These are phyloP conservation scores for Tetrapedia diversipes DNA, from an alignment of 2,888 invertebrate species.

Conservation along the genomic window DNA sequence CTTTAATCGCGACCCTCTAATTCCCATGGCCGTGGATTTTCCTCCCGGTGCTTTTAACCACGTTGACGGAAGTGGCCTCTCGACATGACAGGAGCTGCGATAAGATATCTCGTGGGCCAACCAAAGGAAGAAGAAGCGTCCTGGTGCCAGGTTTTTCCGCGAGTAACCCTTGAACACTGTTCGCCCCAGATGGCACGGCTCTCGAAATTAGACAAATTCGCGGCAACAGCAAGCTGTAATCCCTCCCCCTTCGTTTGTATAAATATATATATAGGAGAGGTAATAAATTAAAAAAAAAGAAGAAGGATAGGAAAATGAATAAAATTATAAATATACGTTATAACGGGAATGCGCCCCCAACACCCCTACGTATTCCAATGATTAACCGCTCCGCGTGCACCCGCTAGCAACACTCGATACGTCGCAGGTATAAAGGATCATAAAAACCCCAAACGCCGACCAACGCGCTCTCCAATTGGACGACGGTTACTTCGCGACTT, in stretches of 20 bases:
- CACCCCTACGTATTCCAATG: too few species aligned
- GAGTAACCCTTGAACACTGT: conserved; percentile 36
- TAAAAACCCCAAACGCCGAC: too few species aligned
- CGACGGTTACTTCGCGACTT: too few species aligned
- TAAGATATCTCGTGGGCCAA: conserved; percentile 43
- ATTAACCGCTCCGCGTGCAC: too few species aligned
- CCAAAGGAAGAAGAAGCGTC: conserved; percentile 23
- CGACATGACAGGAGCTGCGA: conserved; percentile 43
- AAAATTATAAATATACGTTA: too few species aligned
- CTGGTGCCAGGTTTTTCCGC: conserved; percentile 37
- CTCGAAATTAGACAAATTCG: conserved; percentile 32
- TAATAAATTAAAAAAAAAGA: too few species aligned
- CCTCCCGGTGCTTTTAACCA: conserved; percentile 37
- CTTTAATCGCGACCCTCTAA: conserved; percentile 32
- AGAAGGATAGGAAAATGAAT: background rate
- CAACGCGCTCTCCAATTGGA: too few species aligned
- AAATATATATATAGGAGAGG: too few species aligned
- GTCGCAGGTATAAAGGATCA: too few species aligned
- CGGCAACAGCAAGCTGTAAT: background rate
- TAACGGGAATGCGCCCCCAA: too few species aligned
- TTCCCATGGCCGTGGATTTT: conserved; percentile 9
- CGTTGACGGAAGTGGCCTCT: conserved; percentile 56
- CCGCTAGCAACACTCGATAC: too few species aligned
- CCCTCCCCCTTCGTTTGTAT: background rate
- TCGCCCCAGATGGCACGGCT: conserved; percentile 34